Evolutionary conservation across 1,140 invertebrate species (phyloP).

Genomic region (Zaprionus vittiger): DNA sequence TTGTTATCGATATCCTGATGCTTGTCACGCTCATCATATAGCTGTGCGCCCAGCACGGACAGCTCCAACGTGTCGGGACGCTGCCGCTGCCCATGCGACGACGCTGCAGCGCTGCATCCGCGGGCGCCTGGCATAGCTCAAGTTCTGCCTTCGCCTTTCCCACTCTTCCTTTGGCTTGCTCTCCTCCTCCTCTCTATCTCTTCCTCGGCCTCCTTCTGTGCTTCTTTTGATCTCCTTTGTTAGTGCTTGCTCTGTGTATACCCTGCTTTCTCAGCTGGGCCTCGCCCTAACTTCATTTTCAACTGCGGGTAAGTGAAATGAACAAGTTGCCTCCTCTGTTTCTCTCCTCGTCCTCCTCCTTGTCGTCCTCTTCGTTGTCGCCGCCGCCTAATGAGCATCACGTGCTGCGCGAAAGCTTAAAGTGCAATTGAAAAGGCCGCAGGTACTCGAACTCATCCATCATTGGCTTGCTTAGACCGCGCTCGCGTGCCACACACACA

Average conservation of each 20-base stretch:
- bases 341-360: no score
- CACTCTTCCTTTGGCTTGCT: background rate
- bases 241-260: background rate
- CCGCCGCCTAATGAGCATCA: slow-evolving; percentile 2
- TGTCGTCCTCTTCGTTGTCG: background rate
- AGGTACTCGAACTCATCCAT: slow-evolving; percentile 4
- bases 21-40: background rate
- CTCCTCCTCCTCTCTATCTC: background rate
- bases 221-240: background rate
- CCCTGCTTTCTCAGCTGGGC: background rate
- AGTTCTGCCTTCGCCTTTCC: background rate
- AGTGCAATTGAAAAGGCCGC: slow-evolving; percentile 1
- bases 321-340: background rate
- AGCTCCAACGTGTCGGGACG: slow-evolving; percentile 77
- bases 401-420: background rate
- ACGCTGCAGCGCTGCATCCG: slow-evolving; percentile 42
- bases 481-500: slow-evolving; percentile 10
- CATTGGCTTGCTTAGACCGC: background rate
- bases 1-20: background rate
- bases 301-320: background rate
- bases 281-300: slow-evolving; percentile 7
- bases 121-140: slow-evolving; percentile 56
- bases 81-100: slow-evolving; percentile 52
- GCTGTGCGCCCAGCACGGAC: slow-evolving; percentile 55
- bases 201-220: background rate